phyloP scores from a whole-genome alignment of 2,797 vertebrate genomes.

The Sebastes kiyomatsui region DNA sequence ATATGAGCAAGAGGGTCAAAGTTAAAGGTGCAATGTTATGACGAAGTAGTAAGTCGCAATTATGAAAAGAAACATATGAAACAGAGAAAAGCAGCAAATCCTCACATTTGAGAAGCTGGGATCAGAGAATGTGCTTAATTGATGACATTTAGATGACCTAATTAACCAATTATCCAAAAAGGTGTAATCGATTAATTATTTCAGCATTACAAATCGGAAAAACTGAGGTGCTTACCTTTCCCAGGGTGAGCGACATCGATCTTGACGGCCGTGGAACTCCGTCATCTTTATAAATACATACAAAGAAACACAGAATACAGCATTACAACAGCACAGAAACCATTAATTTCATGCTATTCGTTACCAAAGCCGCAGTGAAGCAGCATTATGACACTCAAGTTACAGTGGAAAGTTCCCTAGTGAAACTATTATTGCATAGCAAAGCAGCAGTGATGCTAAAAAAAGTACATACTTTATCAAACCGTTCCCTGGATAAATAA shows the following conservation, averaged over 20 bases:
- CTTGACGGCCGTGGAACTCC: slow-evolving; percentile 91
- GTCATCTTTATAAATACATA: slow-evolving; percentile 85
- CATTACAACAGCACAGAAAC: neutral
- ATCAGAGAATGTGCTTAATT: neutral
- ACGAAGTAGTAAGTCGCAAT: no score
- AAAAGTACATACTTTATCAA: neutral
- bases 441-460: neutral
- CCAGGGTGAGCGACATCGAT: slow-evolving; percentile 96
- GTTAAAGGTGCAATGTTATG: no score
- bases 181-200: neutral
- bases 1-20: no score
- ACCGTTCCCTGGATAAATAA: neutral
- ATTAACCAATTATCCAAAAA: neutral
- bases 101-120: neutral
- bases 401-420: neutral
- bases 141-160: neutral
- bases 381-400: neutral
- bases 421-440: neutral
- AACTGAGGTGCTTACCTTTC: slow-evolving; percentile 85
- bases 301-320: slow-evolving; percentile 24
- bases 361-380: neutral
- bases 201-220: neutral
- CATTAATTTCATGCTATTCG: neutral
- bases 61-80: neutral
- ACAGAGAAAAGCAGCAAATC: neutral